Evolutionary conservation across 2,113 vertebrate species (phyloP).

Genomic region (Menidia beryllina): DNA sequence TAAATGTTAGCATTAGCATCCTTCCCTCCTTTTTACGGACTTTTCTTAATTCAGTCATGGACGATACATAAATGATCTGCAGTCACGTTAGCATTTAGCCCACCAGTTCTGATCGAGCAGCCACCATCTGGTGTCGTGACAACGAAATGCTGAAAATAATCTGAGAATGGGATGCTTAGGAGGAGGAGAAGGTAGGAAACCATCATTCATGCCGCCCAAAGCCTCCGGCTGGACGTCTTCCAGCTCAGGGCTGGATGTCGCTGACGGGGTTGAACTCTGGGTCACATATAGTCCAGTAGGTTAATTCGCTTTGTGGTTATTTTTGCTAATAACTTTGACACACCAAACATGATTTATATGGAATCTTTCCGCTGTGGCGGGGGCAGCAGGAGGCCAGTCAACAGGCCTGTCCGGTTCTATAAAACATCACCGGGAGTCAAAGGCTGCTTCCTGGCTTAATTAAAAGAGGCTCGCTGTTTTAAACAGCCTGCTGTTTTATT

Average conservation of each 20-base stretch:
- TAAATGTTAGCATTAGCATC: no score
- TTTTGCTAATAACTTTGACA: slow-evolving; percentile 23
- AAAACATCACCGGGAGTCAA: no score
- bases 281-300: slow-evolving; percentile 53
- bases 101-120: background rate
- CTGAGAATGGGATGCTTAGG: slow-evolving; percentile 16
- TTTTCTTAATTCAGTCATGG: no score
- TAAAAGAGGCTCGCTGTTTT: slow-evolving; percentile 16
- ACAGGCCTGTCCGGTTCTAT: no score
- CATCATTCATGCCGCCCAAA: slow-evolving; percentile 39
- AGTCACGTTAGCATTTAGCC: background rate
- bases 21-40: no score
- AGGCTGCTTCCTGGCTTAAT: slow-evolving; percentile 16
- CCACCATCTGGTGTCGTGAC: slow-evolving; percentile 22
- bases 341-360: slow-evolving; percentile 26
- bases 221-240: slow-evolving; percentile 43
- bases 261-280: slow-evolving; percentile 49
- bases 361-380: background rate
- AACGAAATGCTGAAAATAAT: slow-evolving; percentile 19
- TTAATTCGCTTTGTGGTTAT: slow-evolving; percentile 39
- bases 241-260: slow-evolving; percentile 41
- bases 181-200: slow-evolving; percentile 24
- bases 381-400: no score
- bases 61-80: background rate
- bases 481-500: slow-evolving; percentile 13